A percentile compares a stretch with the other conserved stretches of the same genome.
phyloP scores from a whole-genome alignment of 2,113 vertebrate genomes.

The Pomatorhinus ruficollis region DNA sequence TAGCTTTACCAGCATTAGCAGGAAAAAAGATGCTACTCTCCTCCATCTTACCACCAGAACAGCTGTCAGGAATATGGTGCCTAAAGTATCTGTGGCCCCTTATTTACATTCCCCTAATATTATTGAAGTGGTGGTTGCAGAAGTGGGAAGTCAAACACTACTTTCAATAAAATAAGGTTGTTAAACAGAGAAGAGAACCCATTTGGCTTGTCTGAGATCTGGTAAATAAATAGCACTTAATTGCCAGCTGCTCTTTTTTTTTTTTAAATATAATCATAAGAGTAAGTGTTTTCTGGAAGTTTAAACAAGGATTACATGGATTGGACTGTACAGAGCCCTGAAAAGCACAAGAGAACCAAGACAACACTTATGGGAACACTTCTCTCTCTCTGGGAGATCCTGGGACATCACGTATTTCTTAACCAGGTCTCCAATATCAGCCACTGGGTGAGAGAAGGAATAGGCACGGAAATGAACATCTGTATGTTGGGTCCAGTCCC shows the following conservation, averaged over 20 bases:
- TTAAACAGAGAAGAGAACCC: constrained; percentile 24
- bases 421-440: neutral
- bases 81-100: neutral
- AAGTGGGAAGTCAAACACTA: neutral
- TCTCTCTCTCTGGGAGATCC: neutral
- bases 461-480: neutral
- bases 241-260: neutral
- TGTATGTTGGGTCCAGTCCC: neutral
- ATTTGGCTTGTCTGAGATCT: constrained; percentile 21
- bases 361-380: neutral
- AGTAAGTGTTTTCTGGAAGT: neutral
- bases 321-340: neutral
- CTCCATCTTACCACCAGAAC: neutral
- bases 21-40: neutral
- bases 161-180: neutral
- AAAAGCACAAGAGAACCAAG: neutral
- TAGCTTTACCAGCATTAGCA: neutral
- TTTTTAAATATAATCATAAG: neutral
- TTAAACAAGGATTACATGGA: neutral
- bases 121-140: neutral
- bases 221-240: constrained; percentile 32
- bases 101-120: neutral
- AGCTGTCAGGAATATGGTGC: neutral
- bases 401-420: neutral
- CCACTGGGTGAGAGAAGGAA: neutral